Evolutionary conservation across 2,797 vertebrate genomes (phyloP).

Genomic region (Chaetodon trifasciatus): DNA sequence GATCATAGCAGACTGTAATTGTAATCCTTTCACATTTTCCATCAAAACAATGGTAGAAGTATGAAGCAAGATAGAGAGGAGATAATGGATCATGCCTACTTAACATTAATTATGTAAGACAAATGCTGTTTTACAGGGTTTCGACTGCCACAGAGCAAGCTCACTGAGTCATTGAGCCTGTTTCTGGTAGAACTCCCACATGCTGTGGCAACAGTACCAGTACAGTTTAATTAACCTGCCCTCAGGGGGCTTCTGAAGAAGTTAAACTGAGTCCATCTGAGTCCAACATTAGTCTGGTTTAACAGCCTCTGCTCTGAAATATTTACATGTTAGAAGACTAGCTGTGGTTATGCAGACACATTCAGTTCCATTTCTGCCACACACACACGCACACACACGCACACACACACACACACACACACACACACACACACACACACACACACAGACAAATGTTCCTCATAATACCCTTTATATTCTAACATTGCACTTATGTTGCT

Average conservation of each 20-base stretch:
- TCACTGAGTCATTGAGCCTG: background rate
- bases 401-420: background rate
- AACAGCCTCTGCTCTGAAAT: background rate
- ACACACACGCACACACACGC: background rate
- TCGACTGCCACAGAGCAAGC: background rate
- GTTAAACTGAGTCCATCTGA: background rate
- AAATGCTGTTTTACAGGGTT: background rate
- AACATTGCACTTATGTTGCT: background rate
- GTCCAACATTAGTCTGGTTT: background rate
- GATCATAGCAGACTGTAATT: background rate
- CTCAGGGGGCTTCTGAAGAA: background rate
- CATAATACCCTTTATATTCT: background rate
- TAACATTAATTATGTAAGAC: slow-evolving; percentile 48
- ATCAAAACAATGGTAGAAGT: background rate
- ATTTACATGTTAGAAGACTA: background rate
- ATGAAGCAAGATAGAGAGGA: slow-evolving; percentile 1
- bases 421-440: background rate
- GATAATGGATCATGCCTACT: slow-evolving; percentile 34
- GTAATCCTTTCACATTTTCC: slow-evolving; percentile 8
- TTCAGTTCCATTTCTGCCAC: background rate
- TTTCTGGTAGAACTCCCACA: slow-evolving; percentile 2
- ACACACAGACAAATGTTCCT: background rate
- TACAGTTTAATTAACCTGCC: slow-evolving; percentile 9
- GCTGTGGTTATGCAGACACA: background rate
- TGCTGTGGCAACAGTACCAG: background rate